Evolutionary conservation across 2,113 vertebrate genomes (phyloP).

Genomic region (Isichthys henryi): DNA sequence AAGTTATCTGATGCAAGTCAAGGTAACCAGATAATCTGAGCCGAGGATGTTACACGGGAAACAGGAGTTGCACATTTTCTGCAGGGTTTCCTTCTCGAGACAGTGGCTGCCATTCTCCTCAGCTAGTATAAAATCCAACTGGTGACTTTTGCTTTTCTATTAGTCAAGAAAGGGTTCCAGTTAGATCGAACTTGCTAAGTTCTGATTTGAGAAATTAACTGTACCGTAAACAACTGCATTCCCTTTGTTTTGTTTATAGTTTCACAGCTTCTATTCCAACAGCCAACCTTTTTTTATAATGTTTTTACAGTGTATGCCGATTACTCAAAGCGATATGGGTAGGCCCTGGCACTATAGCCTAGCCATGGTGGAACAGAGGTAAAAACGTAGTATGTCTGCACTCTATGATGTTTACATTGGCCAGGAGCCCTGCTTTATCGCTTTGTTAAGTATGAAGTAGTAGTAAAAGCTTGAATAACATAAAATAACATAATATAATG

Average conservation of each 20-base stretch:
- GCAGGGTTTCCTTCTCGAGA: neutral
- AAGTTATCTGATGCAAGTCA: neutral
- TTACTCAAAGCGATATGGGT: slow-evolving; percentile 99
- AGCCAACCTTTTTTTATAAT: slow-evolving; percentile 51
- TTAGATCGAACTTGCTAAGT: slow-evolving; percentile 57
- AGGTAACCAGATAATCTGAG: slow-evolving; percentile 2
- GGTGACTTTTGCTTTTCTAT: slow-evolving; percentile 57
- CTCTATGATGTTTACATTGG: slow-evolving; percentile 87
- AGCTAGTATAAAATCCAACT: slow-evolving; percentile 37
- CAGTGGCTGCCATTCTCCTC: slow-evolving; percentile 37
- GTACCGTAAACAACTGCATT: slow-evolving; percentile 24
- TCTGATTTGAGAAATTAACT: slow-evolving; percentile 38
- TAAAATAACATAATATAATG: slow-evolving; percentile 99
- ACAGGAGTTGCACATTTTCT: neutral
- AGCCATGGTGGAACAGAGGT: slow-evolving; percentile 88
- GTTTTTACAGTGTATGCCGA: slow-evolving; percentile 97
- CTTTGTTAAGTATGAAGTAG: slow-evolving; percentile 99
- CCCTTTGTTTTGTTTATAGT: slow-evolving; percentile 39
- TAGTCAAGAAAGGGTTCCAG: slow-evolving; percentile 65
- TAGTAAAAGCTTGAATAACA: slow-evolving; percentile 99
- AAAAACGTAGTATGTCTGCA: slow-evolving; percentile 95
- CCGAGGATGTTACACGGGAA: neutral
- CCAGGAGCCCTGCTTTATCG: slow-evolving; percentile 99
- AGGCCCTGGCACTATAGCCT: slow-evolving; percentile 96
- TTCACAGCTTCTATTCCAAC: slow-evolving; percentile 54